Evolutionary conservation across 2,113 vertebrate species (phyloP).

Genomic region (Smithornis capensis): DNA sequence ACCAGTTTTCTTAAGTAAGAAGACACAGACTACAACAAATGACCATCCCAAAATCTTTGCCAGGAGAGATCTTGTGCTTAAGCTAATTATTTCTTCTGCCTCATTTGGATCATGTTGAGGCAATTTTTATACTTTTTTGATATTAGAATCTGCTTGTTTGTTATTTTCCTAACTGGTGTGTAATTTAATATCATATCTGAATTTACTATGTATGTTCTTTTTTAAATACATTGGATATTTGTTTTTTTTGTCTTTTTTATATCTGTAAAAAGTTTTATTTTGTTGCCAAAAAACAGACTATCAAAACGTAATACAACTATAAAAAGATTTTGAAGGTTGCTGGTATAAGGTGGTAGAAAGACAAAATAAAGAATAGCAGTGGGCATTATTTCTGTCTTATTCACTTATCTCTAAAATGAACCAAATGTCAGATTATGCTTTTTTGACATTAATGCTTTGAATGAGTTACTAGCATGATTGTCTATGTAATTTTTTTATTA

Average conservation of each 20-base stretch:
- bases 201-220: neutral
- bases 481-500: neutral
- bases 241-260: neutral
- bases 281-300: neutral
- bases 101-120: neutral
- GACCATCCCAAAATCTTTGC: neutral
- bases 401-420: neutral
- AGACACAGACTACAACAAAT: neutral
- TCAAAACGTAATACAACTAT: neutral
- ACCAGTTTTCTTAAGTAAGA: neutral
- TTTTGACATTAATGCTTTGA: neutral
- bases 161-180: neutral
- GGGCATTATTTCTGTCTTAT: neutral
- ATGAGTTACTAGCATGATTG: neutral
- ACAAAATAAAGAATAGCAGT: neutral
- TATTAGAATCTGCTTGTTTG: neutral
- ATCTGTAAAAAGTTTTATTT: neutral
- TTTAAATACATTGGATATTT: neutral
- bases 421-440: neutral
- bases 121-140: neutral
- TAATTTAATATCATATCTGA: accelerated
- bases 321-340: neutral
- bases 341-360: neutral
- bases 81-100: neutral
- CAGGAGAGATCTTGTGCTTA: neutral